A percentile compares a stretch with the other conserved stretches of the same genome.
Evolutionary conservation across 2,797 vertebrate species (phyloP).

Genomic region (Emydoidea blandingii): DNA sequence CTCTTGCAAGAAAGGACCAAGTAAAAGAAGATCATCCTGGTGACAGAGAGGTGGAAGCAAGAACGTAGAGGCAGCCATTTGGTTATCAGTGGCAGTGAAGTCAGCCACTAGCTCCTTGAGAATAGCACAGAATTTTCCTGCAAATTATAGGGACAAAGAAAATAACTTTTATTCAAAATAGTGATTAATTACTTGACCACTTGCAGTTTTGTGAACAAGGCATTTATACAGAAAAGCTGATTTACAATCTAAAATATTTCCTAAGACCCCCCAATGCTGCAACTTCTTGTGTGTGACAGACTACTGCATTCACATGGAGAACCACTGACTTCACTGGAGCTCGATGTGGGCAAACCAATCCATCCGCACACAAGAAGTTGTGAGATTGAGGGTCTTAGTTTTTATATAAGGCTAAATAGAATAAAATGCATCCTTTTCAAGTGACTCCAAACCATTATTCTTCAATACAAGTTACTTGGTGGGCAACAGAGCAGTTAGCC

Average conservation of each 20-base stretch:
- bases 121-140: slow-evolving; percentile 87
- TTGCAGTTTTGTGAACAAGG: background rate
- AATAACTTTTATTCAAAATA: background rate
- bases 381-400: background rate
- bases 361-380: background rate
- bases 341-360: background rate
- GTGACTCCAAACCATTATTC: background rate
- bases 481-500: background rate
- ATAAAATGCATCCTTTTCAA: background rate
- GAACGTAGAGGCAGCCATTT: slow-evolving; percentile 83
- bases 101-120: slow-evolving; percentile 91
- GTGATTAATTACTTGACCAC: background rate
- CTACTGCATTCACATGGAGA: background rate
- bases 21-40: slow-evolving; percentile 86
- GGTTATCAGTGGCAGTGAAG: slow-evolving; percentile 85
- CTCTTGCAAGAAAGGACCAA: slow-evolving; percentile 84
- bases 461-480: background rate
- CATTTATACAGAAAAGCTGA: background rate
- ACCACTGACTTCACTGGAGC: background rate
- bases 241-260: background rate
- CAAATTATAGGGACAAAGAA: slow-evolving; percentile 35
- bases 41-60: slow-evolving; percentile 90
- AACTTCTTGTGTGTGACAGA: background rate
- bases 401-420: background rate
- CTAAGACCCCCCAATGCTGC: background rate